Evolutionary conservation across 23 tunicate genomes (phyloP).

Genomic region (Diplosoma virens): DNA sequence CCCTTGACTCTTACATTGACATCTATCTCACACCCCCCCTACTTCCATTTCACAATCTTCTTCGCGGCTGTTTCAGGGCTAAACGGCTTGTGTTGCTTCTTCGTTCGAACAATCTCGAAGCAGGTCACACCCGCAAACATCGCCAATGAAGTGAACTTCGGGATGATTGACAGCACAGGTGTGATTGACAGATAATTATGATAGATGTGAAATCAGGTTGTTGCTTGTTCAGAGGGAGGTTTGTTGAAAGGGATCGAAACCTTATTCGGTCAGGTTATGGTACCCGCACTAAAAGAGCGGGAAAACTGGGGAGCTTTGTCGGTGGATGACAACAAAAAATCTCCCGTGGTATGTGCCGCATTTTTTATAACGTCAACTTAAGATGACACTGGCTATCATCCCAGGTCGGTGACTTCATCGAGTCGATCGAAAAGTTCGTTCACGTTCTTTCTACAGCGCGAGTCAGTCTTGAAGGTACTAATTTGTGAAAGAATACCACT

Average conservation of each 20-base stretch:
- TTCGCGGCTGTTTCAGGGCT: conserved; percentile 25
- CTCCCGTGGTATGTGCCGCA: conserved; percentile 69
- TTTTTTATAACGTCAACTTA: too few relatives aligned
- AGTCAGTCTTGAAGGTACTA: conserved; percentile 63
- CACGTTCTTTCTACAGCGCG: conserved; percentile 57
- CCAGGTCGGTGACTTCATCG: conserved; percentile 68
- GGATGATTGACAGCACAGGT: conserved; percentile 76
- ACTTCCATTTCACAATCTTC: too few relatives aligned
- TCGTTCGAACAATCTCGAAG: conserved; percentile 61
- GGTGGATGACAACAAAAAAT: conserved; percentile 48
- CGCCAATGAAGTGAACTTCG: conserved; percentile 73
- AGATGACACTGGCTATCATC: too few relatives aligned
- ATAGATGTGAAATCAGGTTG: background rate
- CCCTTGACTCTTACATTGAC: too few relatives aligned
- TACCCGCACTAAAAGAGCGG: conserved; percentile 63
- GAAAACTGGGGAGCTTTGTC: conserved; percentile 73
- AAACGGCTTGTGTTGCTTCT: conserved; percentile 66
- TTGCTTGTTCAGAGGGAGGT: conserved; percentile 45
- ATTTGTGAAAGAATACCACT: too few relatives aligned
- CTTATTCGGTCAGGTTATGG: conserved; percentile 48
- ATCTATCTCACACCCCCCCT: too few relatives aligned
- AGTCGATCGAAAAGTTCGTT: conserved; percentile 62
- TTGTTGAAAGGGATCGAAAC: conserved; percentile 64
- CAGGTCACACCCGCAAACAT: conserved; percentile 66
- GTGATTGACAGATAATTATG: background rate